A percentile compares a stretch with the other conserved stretches of the same genome.
Conservation (phyloP, 2,797 vertebrate species). For the Clangula hyemalis region DNA sequence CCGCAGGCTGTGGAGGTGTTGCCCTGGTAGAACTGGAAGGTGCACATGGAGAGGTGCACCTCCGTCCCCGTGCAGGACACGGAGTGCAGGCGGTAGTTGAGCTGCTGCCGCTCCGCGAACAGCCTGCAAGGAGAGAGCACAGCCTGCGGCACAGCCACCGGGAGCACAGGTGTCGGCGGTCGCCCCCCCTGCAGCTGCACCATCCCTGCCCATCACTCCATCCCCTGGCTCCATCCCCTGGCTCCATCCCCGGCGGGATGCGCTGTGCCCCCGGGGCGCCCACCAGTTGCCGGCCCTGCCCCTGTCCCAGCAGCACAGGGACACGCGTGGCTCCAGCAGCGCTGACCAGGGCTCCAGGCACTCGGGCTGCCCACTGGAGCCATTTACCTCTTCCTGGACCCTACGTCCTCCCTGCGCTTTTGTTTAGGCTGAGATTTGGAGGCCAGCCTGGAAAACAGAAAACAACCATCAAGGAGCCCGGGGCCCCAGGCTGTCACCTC, state of each 20-base stretch:
- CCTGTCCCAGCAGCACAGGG: background rate
- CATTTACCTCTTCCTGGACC: slow-evolving; percentile 76
- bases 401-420: slow-evolving; percentile 70
- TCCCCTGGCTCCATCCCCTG: background rate
- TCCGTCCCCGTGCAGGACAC: slow-evolving; percentile 90
- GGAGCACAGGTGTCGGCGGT: background rate
- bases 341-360: background rate
- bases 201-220: background rate
- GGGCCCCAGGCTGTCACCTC: background rate
- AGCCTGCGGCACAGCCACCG: background rate
- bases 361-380: background rate
- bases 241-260: too few relatives aligned
- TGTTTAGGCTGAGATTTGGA: slow-evolving; percentile 74
- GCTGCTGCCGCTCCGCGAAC: slow-evolving; percentile 86
- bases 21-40: slow-evolving; percentile 86
- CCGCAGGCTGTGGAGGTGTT: slow-evolving; percentile 83
- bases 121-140: slow-evolving; percentile 77
- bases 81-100: slow-evolving; percentile 85
- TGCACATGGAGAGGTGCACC: slow-evolving; percentile 91
- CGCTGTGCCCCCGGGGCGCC: accelerated
- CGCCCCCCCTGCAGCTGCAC: background rate
- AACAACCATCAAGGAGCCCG: background rate
- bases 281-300: background rate
- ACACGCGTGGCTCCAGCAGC: accelerated
- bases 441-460: slow-evolving; percentile 76